phyloP scores from a whole-genome alignment of 1,140 invertebrate genomes.

The Diabrotica virgifera region DNA sequence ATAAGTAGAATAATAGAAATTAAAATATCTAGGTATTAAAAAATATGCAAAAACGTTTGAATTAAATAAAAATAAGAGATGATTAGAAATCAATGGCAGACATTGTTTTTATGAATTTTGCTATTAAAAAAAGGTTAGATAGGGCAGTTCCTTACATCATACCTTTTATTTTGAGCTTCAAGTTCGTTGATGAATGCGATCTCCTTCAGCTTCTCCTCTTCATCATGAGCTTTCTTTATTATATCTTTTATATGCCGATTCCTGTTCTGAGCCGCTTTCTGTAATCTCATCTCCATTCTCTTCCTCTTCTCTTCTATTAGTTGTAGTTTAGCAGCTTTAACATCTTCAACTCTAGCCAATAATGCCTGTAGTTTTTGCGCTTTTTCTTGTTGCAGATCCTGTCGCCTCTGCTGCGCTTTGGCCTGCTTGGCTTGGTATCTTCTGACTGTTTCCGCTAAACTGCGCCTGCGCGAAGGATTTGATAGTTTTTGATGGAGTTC shows the following conservation, averaged over 20 bases:
- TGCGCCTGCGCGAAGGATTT: slow-evolving; percentile 81
- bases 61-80: not conserved
- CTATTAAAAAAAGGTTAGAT: too few species aligned
- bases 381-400: slow-evolving; percentile 79
- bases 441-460: slow-evolving; percentile 71
- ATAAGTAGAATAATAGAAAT: too few species aligned
- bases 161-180: slow-evolving; percentile 89
- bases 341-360: slow-evolving; percentile 86
- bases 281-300: slow-evolving; percentile 82
- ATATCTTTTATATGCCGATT: slow-evolving; percentile 73
- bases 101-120: too few species aligned
- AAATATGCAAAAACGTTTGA: too few species aligned
- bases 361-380: slow-evolving; percentile 81
- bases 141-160: not conserved
- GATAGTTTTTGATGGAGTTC: slow-evolving; percentile 92
- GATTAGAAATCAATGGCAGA: not conserved
- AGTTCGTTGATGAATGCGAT: slow-evolving; percentile 97
- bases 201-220: slow-evolving; percentile 94
- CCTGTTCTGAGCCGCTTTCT: slow-evolving; percentile 88
- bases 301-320: slow-evolving; percentile 79
- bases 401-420: slow-evolving; percentile 73
- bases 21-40: too few species aligned
- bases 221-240: slow-evolving; percentile 92
- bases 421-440: slow-evolving; percentile 87
- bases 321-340: slow-evolving; percentile 82